Base-by-base conservation (phyloP, 2,888 invertebrate genomes). In the Cheilosia scutellata region DNA sequence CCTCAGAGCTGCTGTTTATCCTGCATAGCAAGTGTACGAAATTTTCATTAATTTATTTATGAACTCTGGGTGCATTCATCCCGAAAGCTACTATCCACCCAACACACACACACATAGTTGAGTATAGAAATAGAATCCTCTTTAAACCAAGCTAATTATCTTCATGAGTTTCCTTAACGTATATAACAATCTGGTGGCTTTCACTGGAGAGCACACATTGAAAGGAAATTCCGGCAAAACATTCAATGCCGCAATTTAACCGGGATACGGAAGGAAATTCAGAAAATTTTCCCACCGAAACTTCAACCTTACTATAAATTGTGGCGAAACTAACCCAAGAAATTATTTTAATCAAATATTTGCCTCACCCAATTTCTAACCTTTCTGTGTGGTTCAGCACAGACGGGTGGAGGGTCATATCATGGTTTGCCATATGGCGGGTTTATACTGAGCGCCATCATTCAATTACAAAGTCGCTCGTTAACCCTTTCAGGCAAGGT, bases 341-440 rank as follows among this genome's bases (percentile, higher is more conserved):
- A 84, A 75, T 80, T 71, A 84, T 80, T 84, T 84, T 80, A 75
- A 75, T 84, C 84, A 80, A 84, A 84, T 84, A 71, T 83, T 79
- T 75, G 80, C 70, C 70, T 65, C 65, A 33, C 55, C 47, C 27
- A 29, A 31, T 60, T 60, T 60, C 44, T 9, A 66, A 72, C 27
- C 65, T 37, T 31, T 31, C 13, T 63, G 27, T 63, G 27, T 27
- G 49, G 65, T 44, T 58, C 25, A n/a, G 25, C 4, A 20, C 63
- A 9, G 44, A 2, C 4, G 16, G 5, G 55, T 0, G 7, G 33
- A 31, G 13, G 40, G 9, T 57, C 9, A 42, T 76, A 66, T 68
- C 60, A 53, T 11, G 47, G 47, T 6, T 57, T 63, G 9, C 53
- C 63, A 20, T 20, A 57, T 63, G 74, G 47, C 33, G 60, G 29